phyloP scores from a whole-genome alignment of 2,113 vertebrate species.

The Syrrhaptes paradoxus region DNA sequence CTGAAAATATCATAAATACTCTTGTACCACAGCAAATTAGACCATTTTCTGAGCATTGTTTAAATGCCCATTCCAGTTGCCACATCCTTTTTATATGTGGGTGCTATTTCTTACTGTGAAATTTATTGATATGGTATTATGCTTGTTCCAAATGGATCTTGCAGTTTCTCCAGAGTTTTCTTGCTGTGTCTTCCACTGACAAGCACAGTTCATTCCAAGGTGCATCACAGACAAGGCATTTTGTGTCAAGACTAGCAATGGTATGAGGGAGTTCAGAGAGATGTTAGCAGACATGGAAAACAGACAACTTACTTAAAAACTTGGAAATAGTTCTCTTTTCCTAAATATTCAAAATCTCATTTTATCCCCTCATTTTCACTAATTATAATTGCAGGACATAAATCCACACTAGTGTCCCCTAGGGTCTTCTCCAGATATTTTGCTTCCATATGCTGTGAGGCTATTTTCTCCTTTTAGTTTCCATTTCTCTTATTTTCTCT shows the following conservation, averaged over 20 bases:
- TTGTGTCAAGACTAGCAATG: neutral
- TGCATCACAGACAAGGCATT: neutral
- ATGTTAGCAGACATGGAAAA: neutral
- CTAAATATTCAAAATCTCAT: slow-evolving; percentile 26
- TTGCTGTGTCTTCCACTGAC: neutral
- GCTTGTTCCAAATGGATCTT: neutral
- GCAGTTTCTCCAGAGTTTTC: neutral
- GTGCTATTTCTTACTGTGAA: neutral
- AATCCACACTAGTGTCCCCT: slow-evolving; percentile 19
- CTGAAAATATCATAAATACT: neutral
- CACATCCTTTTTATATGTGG: neutral
- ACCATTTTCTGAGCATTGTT: neutral
- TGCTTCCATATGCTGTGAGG: slow-evolving; percentile 20
- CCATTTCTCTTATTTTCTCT: slow-evolving; percentile 14
- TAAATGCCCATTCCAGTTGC: neutral
- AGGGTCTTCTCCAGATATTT: slow-evolving; percentile 32
- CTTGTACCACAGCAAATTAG: neutral
- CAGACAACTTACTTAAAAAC: neutral
- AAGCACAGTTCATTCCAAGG: neutral
- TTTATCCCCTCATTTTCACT: slow-evolving; percentile 28
- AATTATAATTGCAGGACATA: slow-evolving; percentile 37
- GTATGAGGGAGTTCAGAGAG: neutral
- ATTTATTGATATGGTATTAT: neutral
- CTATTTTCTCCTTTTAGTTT: slow-evolving; percentile 37
- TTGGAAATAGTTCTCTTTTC: neutral